Percentiles rank a stretch among this genome's conserved stretches.
These are phyloP conservation scores for Cryptoprocta ferox DNA, from an alignment of 2,797 vertebrate genomes.

Conservation along the genomic window DNA sequence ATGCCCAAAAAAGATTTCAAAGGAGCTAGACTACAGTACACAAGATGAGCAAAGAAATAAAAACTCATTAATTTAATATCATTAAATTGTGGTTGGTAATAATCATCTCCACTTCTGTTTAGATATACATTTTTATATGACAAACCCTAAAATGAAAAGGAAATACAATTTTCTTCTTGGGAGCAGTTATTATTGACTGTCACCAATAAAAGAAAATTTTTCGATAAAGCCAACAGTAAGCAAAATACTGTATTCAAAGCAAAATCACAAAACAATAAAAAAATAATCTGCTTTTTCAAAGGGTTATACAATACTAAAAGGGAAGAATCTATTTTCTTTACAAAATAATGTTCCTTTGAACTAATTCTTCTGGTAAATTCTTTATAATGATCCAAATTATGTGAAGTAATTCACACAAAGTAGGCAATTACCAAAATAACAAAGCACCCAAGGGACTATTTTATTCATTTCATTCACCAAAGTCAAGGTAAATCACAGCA, in stretches of 20 bases:
- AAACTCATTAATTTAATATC: not conserved
- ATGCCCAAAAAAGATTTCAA: not conserved
- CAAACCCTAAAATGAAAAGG: constrained; percentile 52
- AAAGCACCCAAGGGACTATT: not conserved
- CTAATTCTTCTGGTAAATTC: no score
- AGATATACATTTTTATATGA: not conserved
- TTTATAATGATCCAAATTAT: no score
- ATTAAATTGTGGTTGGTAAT: constrained; percentile 24
- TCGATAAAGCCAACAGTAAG: not conserved
- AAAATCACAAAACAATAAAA: constrained; percentile 38
- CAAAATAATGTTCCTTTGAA: constrained; percentile 56
- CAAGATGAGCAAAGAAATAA: constrained; percentile 19
- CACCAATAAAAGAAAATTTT: not conserved
- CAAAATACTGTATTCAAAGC: constrained; percentile 40
- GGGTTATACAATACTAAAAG: not conserved
- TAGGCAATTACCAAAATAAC: constrained; percentile 33
- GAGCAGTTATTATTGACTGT: not conserved
- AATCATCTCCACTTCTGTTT: not conserved
- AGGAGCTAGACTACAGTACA: not conserved
- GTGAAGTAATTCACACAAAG: constrained; percentile 18
- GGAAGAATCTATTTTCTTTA: constrained; percentile 34
- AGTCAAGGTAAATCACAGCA: constrained; percentile 57
- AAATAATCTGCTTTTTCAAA: constrained; percentile 29
- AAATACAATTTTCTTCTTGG: constrained; percentile 22
- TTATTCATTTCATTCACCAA: constrained; percentile 9